These are phyloP conservation scores for Temnothorax ravouxi DNA, from an alignment of 2,888 invertebrate genomes.

Conservation along the genomic window DNA sequence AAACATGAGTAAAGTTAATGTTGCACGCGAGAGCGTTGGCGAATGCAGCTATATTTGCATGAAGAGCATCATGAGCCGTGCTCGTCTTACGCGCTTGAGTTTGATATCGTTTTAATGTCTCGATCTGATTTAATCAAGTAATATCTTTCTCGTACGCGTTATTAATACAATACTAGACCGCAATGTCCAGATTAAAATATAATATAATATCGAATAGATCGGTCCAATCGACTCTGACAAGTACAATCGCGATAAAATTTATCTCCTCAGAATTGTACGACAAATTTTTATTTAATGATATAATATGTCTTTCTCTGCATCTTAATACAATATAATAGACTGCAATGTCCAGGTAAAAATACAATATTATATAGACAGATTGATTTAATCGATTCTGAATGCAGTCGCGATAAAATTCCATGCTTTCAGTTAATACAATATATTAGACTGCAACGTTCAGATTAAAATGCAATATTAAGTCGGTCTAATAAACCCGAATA, in stretches of 20 bases:
- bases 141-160: neutral
- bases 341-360: neutral
- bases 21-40: constrained; percentile 39
- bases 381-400: no score
- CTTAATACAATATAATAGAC: neutral
- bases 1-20: constrained; percentile 76
- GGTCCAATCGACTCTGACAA: neutral
- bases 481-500: no score
- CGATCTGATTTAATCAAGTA: neutral
- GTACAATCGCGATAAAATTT: neutral
- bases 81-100: neutral
- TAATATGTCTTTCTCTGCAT: neutral
- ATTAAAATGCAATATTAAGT: neutral
- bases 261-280: neutral
- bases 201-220: neutral
- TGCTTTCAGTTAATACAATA: neutral
- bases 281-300: constrained; percentile 1
- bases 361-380: neutral
- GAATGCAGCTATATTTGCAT: constrained; percentile 31
- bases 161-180: neutral
- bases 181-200: neutral
- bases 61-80: neutral
- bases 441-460: neutral
- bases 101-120: neutral
- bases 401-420: neutral